Base-by-base conservation (phyloP, 2,888 invertebrate genomes). In the Cetonia aurata region DNA sequence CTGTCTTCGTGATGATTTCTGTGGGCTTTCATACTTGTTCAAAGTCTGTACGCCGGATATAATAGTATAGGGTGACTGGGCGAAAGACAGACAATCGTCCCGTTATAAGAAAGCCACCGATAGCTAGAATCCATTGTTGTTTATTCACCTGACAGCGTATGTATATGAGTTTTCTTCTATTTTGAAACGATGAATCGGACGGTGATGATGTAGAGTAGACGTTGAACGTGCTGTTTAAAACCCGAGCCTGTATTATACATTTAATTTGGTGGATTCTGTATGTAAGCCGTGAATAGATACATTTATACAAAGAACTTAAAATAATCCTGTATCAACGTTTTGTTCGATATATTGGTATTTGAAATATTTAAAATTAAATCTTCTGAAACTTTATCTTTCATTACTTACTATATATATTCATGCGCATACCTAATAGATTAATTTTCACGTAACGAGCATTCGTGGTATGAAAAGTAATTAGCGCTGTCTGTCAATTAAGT, bases 91-190 rank as follows among this genome's bases (percentile, higher is more conserved):
- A 76, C 75, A 76, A 76, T 76, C 75, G 71, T 46, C 44, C 73
- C 75, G 73, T 76, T 76, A 76, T 76, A 65, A 66, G 68, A 56
- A 56, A 72, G 73, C 74, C 75, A 75, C 74, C 75, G 75, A 76
- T 76, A 76, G 75, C 73, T 74, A 25, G 25, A 4, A 67, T 71
- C 70, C 25, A 25, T 25, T 25, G 75, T 76, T 76, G 75, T 76
- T 46, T 25, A 25, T 25, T 75, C 69, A 57, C 53, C 67, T 75
- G 75, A 75, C 75, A 75, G 72, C 74, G 25, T 25, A 25, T 4
- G 25, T 4, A 4, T 25, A 25, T 25, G 25, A 25, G 25, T 25
- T 15, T 53, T 15, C 53, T 1, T 46, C 15, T 46, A 15, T 15
- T 13, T 46, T 46, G 48, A 46, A 4, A 3, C n/a, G 15, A 46